Conservation (phyloP, 2,797 vertebrate genomes). For the Sebastes itinus region DNA sequence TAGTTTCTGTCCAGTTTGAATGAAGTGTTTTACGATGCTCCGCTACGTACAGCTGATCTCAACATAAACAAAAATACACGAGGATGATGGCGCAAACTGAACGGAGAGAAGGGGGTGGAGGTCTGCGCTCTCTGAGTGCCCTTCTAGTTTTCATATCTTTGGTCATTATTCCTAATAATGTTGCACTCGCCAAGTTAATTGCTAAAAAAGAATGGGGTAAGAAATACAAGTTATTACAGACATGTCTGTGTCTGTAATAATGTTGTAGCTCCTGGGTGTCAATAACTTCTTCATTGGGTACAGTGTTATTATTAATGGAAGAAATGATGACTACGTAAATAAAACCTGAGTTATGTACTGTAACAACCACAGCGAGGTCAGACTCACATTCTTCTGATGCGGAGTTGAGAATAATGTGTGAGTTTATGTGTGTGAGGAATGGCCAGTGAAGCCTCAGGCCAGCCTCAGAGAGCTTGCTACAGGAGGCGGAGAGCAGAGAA, state of each 20-base stretch:
- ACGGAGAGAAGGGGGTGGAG: too few species aligned
- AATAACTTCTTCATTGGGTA: neutral
- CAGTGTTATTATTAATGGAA: neutral
- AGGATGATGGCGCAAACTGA: too few species aligned
- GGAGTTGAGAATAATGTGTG: neutral
- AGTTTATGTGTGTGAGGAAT: neutral
- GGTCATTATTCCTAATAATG: neutral
- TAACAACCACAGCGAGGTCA: neutral
- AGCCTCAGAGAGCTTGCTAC: slow-evolving; percentile 16
- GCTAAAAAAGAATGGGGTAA: neutral
- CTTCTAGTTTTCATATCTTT: too few species aligned
- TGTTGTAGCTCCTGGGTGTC: neutral
- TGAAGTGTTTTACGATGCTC: too few species aligned
- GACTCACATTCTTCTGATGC: neutral
- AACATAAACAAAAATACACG: too few species aligned
- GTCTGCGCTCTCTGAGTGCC: too few species aligned
- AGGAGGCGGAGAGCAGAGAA: neutral
- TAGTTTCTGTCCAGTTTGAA: too few species aligned
- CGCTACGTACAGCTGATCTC: too few species aligned
- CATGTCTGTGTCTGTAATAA: neutral
- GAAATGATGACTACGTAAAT: neutral
- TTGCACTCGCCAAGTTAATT: neutral
- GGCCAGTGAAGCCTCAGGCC: neutral
- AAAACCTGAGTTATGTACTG: neutral
- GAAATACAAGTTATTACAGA: neutral